These are phyloP conservation scores for Rhamnusium bicolor DNA, from an alignment of 2,888 invertebrate species.

Conservation along the genomic window DNA sequence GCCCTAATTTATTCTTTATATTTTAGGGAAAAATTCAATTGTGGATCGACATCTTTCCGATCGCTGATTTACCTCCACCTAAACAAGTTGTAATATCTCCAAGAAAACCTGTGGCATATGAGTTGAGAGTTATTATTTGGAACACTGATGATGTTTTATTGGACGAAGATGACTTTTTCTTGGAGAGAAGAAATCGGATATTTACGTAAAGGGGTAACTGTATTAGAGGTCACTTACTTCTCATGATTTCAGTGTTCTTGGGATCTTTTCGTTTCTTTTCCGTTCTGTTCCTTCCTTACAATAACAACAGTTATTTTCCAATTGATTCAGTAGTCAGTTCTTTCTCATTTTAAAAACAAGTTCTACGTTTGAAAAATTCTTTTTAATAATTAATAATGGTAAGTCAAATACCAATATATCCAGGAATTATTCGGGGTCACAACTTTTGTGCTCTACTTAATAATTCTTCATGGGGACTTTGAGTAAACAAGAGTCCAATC, in stretches of 20 bases:
- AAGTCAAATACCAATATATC: too few relatives aligned
- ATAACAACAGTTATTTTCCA: too few relatives aligned
- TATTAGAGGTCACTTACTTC: neutral
- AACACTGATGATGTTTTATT: constrained; percentile 78
- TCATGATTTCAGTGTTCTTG: constrained; percentile 8
- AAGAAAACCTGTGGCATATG: constrained; percentile 78
- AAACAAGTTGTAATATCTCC: constrained; percentile 85
- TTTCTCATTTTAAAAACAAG: too few relatives aligned
- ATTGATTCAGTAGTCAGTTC: too few relatives aligned
- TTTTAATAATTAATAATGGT: too few relatives aligned
- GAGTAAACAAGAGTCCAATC: too few relatives aligned
- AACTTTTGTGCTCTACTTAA: too few relatives aligned
- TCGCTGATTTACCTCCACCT: constrained; percentile 74
- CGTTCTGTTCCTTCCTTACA: too few relatives aligned
- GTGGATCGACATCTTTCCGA: constrained; percentile 91
- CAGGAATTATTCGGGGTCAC: too few relatives aligned
- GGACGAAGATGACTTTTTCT: constrained; percentile 80
- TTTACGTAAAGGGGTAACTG: constrained; percentile 81
- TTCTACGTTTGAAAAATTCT: too few relatives aligned
- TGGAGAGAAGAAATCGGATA: constrained; percentile 84
- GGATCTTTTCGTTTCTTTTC: neutral
- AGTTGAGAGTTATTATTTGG: constrained; percentile 81
- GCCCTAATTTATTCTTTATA: neutral
- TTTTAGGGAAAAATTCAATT: constrained; percentile 89
- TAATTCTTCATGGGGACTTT: too few relatives aligned